phyloP scores from a whole-genome alignment of 2,113 vertebrate genomes.

The Brachypteracias leptosomus region DNA sequence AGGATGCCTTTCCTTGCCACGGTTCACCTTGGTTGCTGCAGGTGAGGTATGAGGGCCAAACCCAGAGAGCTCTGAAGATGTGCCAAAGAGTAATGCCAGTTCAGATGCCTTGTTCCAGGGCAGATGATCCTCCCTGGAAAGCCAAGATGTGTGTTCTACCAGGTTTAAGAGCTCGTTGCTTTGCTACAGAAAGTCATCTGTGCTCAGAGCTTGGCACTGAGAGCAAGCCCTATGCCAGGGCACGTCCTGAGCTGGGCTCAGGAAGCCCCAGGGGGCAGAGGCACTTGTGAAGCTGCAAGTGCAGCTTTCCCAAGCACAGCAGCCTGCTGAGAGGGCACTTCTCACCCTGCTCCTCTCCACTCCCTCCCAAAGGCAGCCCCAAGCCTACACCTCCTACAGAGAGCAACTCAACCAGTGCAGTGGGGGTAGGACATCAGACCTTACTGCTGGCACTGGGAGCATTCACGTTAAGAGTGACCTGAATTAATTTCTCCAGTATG shows the following conservation, averaged over 20 bases:
- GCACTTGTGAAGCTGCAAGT: neutral
- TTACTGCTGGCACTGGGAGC: neutral
- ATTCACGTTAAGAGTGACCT: rapidly evolving
- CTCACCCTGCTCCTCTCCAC: neutral
- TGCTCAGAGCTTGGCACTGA: neutral
- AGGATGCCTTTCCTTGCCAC: neutral
- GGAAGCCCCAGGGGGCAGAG: neutral
- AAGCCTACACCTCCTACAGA: neutral
- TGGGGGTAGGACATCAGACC: neutral
- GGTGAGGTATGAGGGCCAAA: neutral
- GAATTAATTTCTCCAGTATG: neutral
- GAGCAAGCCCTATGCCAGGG: neutral
- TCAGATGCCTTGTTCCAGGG: neutral
- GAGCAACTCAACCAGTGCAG: neutral
- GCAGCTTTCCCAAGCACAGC: neutral
- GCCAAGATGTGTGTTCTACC: neutral
- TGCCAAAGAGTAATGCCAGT: neutral
- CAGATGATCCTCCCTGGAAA: neutral
- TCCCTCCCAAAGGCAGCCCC: neutral
- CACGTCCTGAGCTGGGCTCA: neutral
- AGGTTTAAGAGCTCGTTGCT: neutral
- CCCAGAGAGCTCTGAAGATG: neutral
- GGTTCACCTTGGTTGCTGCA: neutral
- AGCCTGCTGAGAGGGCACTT: neutral
- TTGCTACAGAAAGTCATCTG: neutral